Evolutionary conservation across 2,113 vertebrate species (phyloP), one percentile per base, ranked within the genome.

Genomic region (Anhinga rufa): DNA sequence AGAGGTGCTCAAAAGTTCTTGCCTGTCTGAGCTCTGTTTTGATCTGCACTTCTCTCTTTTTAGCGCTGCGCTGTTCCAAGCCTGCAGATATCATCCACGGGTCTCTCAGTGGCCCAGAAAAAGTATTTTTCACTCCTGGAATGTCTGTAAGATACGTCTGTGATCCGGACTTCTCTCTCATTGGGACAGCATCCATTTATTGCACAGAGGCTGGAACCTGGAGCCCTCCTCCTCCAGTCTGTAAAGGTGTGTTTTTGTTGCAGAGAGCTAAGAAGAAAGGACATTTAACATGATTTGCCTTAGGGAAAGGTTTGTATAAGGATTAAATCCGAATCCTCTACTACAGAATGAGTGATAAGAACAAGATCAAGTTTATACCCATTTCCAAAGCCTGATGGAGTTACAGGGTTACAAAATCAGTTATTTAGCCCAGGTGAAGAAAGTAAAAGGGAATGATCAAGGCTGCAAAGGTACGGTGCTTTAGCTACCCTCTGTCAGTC

Each of bases 171-270:
- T 97, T 95, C 84, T 71, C 88, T 36, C 95, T 96, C 48, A 22
- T 78, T 76, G 97, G 97, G 64, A 92, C 85, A 51, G 83, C 74
- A 77, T 88, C 92, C 89, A 70, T 77, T 70, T 69, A 71, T 16
- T 96, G 93, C 82, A 93, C 88, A 80, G 10, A 84, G 31, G 96
- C 93, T 46, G 96, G 96, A 85, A 46, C 86, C 19, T 96, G 96
- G 94, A 97, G 90, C 82, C 96, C 76, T 8, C 90, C 96, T 78
- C 38, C 81, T 71, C 95, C 88, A 0, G 4, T 42, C 44, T 94
- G 92, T 10, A 87, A 97, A 97, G 93, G 95, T 97, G 92, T 29
- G 88, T 69, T 88, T 36, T 40, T 87, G 17, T 81, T 71, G 83
- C 24, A 81, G 62, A 51, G 25, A 55, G 29, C 5, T 24, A 32